Percentiles rank a stretch among this genome's conserved stretches.
Conservation (phyloP, 1,140 invertebrate species). For the Brachionus asplanchnoidis region DNA sequence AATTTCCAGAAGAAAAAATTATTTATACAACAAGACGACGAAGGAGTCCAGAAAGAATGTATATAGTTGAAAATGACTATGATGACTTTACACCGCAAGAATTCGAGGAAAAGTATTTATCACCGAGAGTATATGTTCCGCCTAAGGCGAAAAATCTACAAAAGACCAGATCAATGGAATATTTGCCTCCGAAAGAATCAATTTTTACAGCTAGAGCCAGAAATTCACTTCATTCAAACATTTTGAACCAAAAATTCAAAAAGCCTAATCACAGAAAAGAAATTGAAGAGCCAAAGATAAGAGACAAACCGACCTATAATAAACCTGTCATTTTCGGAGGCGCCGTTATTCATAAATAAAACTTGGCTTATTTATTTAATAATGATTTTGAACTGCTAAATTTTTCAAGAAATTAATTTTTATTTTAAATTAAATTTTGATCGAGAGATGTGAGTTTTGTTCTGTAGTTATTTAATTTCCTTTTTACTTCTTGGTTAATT, state of each 20-base stretch:
- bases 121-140: background rate
- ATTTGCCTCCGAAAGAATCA: background rate
- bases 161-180: background rate
- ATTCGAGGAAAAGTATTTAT: background rate
- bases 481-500: background rate
- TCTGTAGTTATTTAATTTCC: background rate
- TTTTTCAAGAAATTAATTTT: background rate
- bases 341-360: conserved; percentile 27
- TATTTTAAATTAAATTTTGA: background rate
- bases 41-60: background rate
- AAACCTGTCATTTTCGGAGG: conserved; percentile 29
- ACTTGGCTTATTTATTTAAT: background rate
- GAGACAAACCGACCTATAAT: conserved; percentile 19
- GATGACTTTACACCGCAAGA: background rate
- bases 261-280: conserved; percentile 35
- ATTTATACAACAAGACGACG: background rate
- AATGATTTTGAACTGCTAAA: background rate
- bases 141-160: background rate
- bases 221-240: background rate
- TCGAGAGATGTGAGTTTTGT: background rate
- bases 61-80: background rate
- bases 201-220: background rate
- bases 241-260: background rate
- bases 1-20: background rate
- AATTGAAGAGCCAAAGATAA: conserved; percentile 5